Evolutionary conservation across 1,140 invertebrate species (phyloP), one percentile per base, ranked within the genome.

Genomic region (Ceratina calcarata): DNA sequence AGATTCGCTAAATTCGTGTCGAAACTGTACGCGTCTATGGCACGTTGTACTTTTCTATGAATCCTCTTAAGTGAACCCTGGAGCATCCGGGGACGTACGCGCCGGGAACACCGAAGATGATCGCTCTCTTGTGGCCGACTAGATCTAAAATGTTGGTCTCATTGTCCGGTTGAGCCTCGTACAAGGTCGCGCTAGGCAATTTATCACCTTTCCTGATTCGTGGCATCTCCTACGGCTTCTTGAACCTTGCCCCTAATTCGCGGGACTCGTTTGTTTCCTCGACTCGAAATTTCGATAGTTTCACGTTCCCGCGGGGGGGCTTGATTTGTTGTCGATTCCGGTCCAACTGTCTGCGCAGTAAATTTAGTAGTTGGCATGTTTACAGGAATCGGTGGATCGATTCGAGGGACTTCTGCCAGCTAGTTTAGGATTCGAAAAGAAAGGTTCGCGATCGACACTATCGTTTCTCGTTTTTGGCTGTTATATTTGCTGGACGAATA

Each of bases 81-180:
- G 78, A 79, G n/a, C 78, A 79, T 32, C 94, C 94, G 27, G 95
- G 94, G 53, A 94, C 95, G 82, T 95, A 95, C 20, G 94, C 94
- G 12, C 94, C 94, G 24, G 94, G 93, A 13, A 95, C 94, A 27
- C 93, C 94, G 88, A 95, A 94, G 27, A 95, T 85, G 4, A 95
- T 88, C 2, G 94, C 93, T 81, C 92, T 94, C 78, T 94, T 94
- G 20, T 93, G 92, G 65, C 88, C 92, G 73, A 92, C 92, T 2
- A 95, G 77, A 15, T 94, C 92, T 7, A 83, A 72, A 18, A 93
- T 90, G 85, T 94, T 93, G 0, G 94, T 91, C 67, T 88, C 89
- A 57, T 93, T 93, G 18, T 90, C 91, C 22, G 94, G 94, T n/a
- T 88, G 89, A 62, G 91, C 92, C 86, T 95, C 94, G 88, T 90